Evolutionary conservation across 1,140 invertebrate species (phyloP), one percentile per base, ranked within the genome.

Genomic region (Zaprionus taronus): DNA sequence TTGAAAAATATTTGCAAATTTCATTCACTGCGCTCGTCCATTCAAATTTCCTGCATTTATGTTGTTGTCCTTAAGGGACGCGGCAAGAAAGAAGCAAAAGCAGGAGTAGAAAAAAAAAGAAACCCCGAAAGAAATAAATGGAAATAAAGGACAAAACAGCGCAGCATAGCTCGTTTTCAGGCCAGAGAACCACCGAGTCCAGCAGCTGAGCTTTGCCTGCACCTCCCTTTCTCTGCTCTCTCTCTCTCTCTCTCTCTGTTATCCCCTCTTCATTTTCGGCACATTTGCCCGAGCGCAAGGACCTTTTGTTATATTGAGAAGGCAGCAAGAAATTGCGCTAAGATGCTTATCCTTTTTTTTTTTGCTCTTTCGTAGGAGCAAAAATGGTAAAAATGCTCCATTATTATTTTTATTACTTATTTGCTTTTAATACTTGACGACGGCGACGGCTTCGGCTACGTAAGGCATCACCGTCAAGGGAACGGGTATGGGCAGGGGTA

Each of bases 401-500:
- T 92, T 92, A 92, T 92, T 92, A 92, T 92, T 92, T 92, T 92
- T 92, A 92, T 92, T 91, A 92, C 91, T 91, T 92, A 92, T 92
- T 92, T 92, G 91, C 91, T 92, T 92, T 92, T 92, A 92, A 92
- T 92, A 92, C 86, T 87, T 80, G 78, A 86, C 86, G 77, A 85
- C 62, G 86, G 76, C 77, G 55, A 41, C 47, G 70, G 34, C 56
- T 55, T 79, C 31, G 70, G 31, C 57, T 26, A 71, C 22, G 41
- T 47, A 47, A n/a, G 41, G 41, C n/a, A 47, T 47, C 41, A 22
- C 20, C 4, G 47, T 24, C 47, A 24, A 5, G 47, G 47, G 47
- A 51, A 51, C 47, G 47, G 47, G 47, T 49, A 12, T 12, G 47
- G 17, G 0, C 5, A 11, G 7, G 41, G 2, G n/a, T 6, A 5